Evolutionary conservation across 35 echinoderm and acorn worm species (phyloP), one percentile per base, ranked within the genome.

Genomic region (Heliocidaris erythrogramma): DNA sequence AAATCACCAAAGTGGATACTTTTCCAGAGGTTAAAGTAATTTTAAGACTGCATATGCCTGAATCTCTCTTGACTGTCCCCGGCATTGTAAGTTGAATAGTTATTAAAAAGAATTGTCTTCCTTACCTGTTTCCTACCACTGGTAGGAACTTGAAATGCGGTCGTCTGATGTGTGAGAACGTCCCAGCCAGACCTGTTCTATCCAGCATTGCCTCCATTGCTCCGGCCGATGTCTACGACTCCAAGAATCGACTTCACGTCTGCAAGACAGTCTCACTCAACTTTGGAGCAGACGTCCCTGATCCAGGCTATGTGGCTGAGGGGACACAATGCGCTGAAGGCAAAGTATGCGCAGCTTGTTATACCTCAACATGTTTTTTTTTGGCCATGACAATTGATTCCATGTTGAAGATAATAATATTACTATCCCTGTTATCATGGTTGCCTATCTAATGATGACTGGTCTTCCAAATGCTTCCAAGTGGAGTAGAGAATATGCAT

Each of bases 161-260:
- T 13, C 97, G 96, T 49, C 59, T 99, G 56, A 96, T 99, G 78
- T 99, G 98, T 93, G 95, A 95, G 30, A 95, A 96, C 5, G 97
- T 97, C 2, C 86, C 93, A 5, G 78, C 50, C 0, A 96, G 95
- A 88, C 98, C 98, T 3, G 61, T 99, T 21, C 94, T 96, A n/a
- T 87, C 97, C 48, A 86, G 96, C 9, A 59, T 99, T 16, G 96
- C 96, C 12, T 49, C 56, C 13, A 95, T 97, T 11, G 94, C 96
- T 69, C 32, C 85, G 14, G 95, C 94, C 5, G 86, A 86, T 87
- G 93, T 94, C 9, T 97, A 90, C 21, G 94, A 96, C 85, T 91
- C 88, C 30, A 71, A 96, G 10, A 48, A 50, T 5, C 32, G 10
- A 5, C 60, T 32, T n/a, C 89, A 95, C 47, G 27, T 59, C 29